Evolutionary conservation across 2,113 vertebrate species (phyloP).

Genomic region (Leptosomus discolor): DNA sequence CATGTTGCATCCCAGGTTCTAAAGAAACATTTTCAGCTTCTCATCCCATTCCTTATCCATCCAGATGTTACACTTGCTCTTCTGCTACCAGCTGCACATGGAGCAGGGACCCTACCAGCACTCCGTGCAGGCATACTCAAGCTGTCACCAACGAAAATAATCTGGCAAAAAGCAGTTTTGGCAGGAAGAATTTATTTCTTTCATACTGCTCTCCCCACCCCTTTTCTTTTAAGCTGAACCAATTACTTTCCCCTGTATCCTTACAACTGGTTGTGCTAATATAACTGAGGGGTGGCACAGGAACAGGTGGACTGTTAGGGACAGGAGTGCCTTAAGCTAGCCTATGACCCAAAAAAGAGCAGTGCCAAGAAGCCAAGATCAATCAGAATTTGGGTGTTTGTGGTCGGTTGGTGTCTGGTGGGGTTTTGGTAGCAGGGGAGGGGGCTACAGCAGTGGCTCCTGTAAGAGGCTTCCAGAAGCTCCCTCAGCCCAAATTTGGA

Average conservation of each 20-base stretch:
- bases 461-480: too few relatives aligned
- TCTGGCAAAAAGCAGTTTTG: background rate
- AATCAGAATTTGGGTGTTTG: background rate
- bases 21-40: background rate
- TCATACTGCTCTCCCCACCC: background rate
- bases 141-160: background rate
- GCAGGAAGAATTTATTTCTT: background rate
- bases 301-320: background rate
- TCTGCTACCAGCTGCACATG: background rate
- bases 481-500: too few relatives aligned
- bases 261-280: background rate
- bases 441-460: too few relatives aligned
- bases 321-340: background rate
- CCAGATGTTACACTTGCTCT: background rate
- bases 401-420: too few relatives aligned
- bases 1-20: background rate
- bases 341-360: background rate
- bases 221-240: background rate
- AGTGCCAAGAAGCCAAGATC: background rate
- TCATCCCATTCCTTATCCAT: background rate
- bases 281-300: background rate
- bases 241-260: background rate
- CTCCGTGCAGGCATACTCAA: background rate
- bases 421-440: too few relatives aligned
- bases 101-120: background rate